phyloP scores from a whole-genome alignment of 1,140 invertebrate species.

The Andricus grossulariae region DNA sequence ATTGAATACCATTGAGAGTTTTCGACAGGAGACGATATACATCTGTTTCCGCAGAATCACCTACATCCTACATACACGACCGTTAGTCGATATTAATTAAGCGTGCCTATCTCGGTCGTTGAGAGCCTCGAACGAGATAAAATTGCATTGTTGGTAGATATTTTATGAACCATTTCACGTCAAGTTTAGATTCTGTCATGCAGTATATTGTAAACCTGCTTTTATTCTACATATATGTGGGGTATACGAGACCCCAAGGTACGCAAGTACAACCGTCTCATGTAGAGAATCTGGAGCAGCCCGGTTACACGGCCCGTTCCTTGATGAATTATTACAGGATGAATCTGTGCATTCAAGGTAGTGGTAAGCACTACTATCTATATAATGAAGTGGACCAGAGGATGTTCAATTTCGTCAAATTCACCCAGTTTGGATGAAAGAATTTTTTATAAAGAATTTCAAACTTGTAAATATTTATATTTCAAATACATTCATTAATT shows the following conservation, averaged over 20 bases:
- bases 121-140: constrained; percentile 15
- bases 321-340: constrained; percentile 43
- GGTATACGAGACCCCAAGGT: background rate
- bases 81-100: constrained; percentile 31
- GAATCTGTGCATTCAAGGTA: background rate
- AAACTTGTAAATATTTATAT: too few relatives aligned
- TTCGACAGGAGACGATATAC: constrained; percentile 12
- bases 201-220: constrained; percentile 2
- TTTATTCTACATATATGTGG: background rate
- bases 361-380: too few relatives aligned
- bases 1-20: background rate
- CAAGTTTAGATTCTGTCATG: constrained; percentile 9
- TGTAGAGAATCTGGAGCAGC: constrained; percentile 40
- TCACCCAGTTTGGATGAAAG: background rate
- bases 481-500: background rate
- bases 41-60: constrained; percentile 10
- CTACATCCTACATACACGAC: constrained; percentile 12
- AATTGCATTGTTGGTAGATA: constrained; percentile 28
- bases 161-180: constrained; percentile 28
- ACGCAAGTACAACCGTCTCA: background rate
- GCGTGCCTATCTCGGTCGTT: constrained; percentile 19
- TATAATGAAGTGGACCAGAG: too few relatives aligned
- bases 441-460: background rate
- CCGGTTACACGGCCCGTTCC: constrained; percentile 45
- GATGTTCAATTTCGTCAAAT: too few relatives aligned